phyloP scores from a whole-genome alignment of 2,888 invertebrate genomes.

The Cataglyphis rosenhaueri region DNA sequence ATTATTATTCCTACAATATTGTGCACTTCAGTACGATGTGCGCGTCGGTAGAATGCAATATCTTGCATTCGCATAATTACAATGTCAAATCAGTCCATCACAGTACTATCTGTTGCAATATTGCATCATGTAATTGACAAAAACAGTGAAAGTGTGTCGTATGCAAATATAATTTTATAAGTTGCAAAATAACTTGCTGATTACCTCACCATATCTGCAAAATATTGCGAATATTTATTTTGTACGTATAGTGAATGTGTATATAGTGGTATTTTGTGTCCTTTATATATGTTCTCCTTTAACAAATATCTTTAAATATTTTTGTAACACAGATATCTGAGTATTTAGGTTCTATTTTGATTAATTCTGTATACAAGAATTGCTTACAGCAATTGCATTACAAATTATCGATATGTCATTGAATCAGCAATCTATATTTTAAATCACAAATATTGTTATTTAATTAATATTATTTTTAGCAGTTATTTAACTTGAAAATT shows the following conservation, averaged over 20 bases:
- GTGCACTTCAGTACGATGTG: conserved; percentile 27
- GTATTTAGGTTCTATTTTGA: not conserved
- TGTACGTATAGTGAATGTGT: not conserved
- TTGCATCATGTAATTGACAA: not conserved
- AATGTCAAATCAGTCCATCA: conserved; percentile 1
- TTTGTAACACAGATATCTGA: not conserved
- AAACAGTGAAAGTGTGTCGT: conserved; percentile 34
- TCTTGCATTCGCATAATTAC: conserved; percentile 19
- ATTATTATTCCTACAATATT: conserved; percentile 14
- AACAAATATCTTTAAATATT: not conserved
- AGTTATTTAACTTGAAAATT: not conserved
- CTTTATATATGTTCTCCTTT: not conserved
- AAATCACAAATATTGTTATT: not conserved
- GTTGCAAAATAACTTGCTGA: not conserved
- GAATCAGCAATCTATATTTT: not conserved
- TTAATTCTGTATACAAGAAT: not conserved
- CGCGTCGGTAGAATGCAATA: conserved; percentile 8
- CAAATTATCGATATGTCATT: not conserved
- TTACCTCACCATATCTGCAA: not conserved
- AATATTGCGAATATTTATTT: not conserved
- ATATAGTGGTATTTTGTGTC: not conserved
- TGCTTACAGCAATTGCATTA: not conserved
- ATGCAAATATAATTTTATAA: conserved; percentile 32
- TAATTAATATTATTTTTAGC: not conserved
- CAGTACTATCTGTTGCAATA: not conserved